Conservation (phyloP, 2,888 invertebrate species). For the Polydrusus tereticollis region DNA sequence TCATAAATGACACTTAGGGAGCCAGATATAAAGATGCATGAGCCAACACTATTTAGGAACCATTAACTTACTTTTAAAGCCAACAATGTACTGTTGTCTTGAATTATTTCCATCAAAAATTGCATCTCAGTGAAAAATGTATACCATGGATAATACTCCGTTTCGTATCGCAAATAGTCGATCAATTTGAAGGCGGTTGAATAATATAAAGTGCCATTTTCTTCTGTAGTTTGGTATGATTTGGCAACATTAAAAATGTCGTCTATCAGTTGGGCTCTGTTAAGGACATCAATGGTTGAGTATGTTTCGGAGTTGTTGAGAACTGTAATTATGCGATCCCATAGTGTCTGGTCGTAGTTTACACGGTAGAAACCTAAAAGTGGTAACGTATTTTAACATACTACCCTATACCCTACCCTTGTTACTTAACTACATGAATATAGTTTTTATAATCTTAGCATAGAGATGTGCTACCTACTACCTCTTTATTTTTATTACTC, state of each 20-base stretch:
- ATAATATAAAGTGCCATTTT: constrained; percentile 64
- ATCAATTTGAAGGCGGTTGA: constrained; percentile 75
- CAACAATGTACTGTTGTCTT: constrained; percentile 38
- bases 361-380: constrained; percentile 77
- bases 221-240: constrained; percentile 69
- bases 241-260: constrained; percentile 84
- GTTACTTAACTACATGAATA: too few species aligned
- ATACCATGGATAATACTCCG: constrained; percentile 84
- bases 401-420: too few species aligned
- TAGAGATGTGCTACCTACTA: too few species aligned
- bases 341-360: constrained; percentile 74
- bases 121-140: constrained; percentile 71
- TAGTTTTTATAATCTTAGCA: too few species aligned
- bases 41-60: too few species aligned
- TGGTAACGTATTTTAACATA: too few species aligned
- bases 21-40: too few species aligned
- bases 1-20: too few species aligned
- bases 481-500: too few species aligned
- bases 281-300: constrained; percentile 72
- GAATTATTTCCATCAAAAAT: constrained; percentile 55
- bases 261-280: constrained; percentile 83
- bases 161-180: constrained; percentile 77
- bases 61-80: constrained; percentile 42
- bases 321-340: constrained; percentile 68
- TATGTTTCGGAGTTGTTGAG: constrained; percentile 65